phyloP scores from a whole-genome alignment of 2,113 vertebrate genomes.

The Tetrax tetrax region DNA sequence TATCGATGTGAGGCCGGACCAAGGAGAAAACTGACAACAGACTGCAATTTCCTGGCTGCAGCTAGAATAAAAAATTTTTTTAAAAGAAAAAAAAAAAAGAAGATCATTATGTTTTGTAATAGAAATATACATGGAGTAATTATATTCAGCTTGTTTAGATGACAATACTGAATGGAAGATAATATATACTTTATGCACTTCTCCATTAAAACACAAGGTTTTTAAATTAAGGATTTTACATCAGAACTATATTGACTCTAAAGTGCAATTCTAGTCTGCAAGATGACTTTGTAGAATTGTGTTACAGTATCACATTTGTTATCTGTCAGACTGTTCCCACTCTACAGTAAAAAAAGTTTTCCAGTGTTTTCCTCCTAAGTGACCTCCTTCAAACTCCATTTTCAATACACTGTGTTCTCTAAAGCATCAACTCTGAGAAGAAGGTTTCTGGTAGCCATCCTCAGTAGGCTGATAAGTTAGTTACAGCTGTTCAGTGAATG shows the following conservation, averaged over 20 bases:
- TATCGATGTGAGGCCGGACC: conserved; percentile 97
- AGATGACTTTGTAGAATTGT: neutral
- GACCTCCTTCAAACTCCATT: neutral
- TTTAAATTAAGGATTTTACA: neutral
- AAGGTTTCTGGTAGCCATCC: neutral
- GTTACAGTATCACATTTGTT: neutral
- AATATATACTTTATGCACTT: neutral
- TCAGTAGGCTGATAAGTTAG: neutral
- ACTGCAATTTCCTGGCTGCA: conserved; percentile 93
- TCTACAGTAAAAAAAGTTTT: neutral
- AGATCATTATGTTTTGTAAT: neutral
- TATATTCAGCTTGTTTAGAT: neutral
- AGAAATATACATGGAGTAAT: neutral
- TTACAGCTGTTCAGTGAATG: neutral
- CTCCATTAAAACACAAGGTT: neutral
- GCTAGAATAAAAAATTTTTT: conserved; percentile 71
- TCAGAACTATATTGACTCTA: neutral
- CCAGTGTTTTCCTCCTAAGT: neutral
- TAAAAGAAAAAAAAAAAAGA: neutral
- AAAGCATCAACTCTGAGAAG: neutral
- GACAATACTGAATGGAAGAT: neutral
- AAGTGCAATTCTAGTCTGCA: neutral
- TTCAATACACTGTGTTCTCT: neutral
- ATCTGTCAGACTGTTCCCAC: neutral
- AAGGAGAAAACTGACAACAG: conserved; percentile 95